Conservation (phyloP, 2,113 vertebrate species). For the Neolamprologus fasciatus region DNA sequence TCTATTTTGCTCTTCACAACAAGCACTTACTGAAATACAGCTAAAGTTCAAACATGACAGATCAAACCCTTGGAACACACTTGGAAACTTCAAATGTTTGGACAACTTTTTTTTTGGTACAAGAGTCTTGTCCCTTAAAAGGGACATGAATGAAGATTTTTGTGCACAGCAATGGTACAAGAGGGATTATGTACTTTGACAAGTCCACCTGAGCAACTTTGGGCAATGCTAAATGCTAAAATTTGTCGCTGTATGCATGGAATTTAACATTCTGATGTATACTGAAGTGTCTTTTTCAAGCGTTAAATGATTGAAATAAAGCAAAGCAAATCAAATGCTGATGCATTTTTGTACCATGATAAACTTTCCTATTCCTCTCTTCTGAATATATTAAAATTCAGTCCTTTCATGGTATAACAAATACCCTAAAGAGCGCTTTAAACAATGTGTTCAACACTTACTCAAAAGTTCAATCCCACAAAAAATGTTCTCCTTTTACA, state of each 20-base stretch:
- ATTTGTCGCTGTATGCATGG: not conserved
- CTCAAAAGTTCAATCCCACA: not conserved
- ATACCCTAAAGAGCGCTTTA: not conserved
- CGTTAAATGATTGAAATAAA: not conserved
- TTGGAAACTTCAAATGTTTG: not conserved
- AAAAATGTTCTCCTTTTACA: not conserved
- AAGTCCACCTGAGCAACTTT: not conserved
- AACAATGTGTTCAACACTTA: not conserved
- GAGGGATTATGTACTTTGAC: constrained; percentile 25
- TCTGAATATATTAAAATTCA: not conserved
- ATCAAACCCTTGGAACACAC: not conserved
- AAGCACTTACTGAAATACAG: not conserved
- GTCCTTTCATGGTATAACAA: not conserved
- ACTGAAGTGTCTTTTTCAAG: not conserved
- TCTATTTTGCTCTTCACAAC: not conserved
- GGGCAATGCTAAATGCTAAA: not conserved
- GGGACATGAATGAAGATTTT: not conserved
- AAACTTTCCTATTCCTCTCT: not conserved
- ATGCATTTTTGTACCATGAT: not conserved
- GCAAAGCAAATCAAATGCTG: not conserved
- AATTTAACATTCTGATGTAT: not conserved
- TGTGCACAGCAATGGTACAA: constrained; percentile 74
- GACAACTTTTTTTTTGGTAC: not conserved
- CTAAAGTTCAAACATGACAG: not conserved
- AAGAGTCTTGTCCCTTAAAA: not conserved